Evolutionary conservation across 2,113 vertebrate species (phyloP), one percentile per base, ranked within the genome.

Genomic region (Pedetes capensis): DNA sequence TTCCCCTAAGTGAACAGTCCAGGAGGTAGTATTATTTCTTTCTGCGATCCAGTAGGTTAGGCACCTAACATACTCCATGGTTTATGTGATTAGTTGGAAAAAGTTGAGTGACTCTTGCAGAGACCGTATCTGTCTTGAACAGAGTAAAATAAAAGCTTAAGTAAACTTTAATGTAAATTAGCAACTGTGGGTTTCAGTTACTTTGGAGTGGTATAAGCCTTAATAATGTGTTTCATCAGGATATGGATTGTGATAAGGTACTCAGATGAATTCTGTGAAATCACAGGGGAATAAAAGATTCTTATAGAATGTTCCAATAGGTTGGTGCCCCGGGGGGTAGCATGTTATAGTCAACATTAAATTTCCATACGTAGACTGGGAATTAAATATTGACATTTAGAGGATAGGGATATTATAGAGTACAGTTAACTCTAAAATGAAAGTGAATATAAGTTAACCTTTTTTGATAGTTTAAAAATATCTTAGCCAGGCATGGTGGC

Each of bases 371-470:
- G 25, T 51, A 87, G 37, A 69, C 34, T 29, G 37, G 72, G 91
- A 49, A 80, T 74, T 89, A 89, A 75, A 5, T 95, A 95, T 93
- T 95, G 66, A 95, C 92, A 92, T 96, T 82, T 90, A 39, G 39
- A 75, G 66, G 49, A 82, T 22, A 80, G 27, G n/a, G 13, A 51
- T 86, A 49, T 66, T 89, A 51, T 32, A 88, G 51, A 81, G 37
- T 69, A 61, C 12, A 53, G 22, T 32, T 86, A 25, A 85, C n/a
- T 93, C 37, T 81, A 86, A 96, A 96, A 90, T 90, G 69, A 76
- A 8, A 94, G 27, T 63, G 32, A 79, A n/a, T 85, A 12, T 87
- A 95, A 95, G 72, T 75, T 61, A 87, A 69, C 92, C 42, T 64
- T 78, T 96, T 53, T 42, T 25, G 44, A 47, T 87, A 49, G 59